Conservation (phyloP, 2,888 invertebrate species). For the Leucophora obtusa region DNA sequence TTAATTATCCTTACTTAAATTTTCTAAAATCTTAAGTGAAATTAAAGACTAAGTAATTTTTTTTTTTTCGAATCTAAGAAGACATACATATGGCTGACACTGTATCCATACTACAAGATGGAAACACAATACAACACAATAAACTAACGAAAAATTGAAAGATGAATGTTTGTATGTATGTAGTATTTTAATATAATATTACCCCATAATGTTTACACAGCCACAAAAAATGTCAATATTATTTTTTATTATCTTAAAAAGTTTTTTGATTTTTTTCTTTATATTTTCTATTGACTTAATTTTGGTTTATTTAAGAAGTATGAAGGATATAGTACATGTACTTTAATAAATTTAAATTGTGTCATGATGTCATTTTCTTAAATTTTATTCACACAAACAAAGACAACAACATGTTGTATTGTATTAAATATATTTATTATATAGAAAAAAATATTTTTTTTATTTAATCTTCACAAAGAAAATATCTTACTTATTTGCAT, state of each 20-base stretch:
- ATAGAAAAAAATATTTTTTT: no score
- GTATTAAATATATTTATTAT: background rate
- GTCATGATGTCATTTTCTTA: constrained; percentile 4
- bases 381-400: background rate
- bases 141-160: background rate
- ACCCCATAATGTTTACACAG: constrained; percentile 19
- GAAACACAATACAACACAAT: background rate
- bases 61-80: no score
- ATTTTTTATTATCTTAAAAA: constrained; percentile 27
- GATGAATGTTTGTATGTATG: background rate
- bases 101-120: background rate
- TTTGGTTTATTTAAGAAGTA: background rate
- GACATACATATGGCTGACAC: no score
- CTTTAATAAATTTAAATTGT: constrained; percentile 8
- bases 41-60: no score
- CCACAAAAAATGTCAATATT: constrained; percentile 31
- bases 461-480: no score
- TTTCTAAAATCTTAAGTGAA: no score
- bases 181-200: constrained; percentile 6
- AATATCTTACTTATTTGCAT: constrained; percentile 3
- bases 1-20: no score
- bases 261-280: background rate
- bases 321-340: background rate
- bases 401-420: background rate
- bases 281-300: background rate